Base-by-base conservation (phyloP, 2,113 vertebrate species). In the Bubalus kerabau region DNA sequence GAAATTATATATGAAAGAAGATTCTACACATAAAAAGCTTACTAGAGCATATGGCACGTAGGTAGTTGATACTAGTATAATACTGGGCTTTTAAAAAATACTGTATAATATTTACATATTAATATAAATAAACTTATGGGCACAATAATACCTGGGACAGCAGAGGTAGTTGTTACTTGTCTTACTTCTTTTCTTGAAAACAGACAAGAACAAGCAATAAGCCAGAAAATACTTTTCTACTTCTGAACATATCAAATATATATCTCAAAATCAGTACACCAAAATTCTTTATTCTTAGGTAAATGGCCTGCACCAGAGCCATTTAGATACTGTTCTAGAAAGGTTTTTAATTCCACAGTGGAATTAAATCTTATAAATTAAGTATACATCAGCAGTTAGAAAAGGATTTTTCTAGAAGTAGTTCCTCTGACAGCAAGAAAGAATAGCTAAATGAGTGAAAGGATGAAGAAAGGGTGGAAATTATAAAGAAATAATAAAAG, bases 1-100 rank as follows among this genome's bases (percentile, higher is more conserved):
- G 28, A 96, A 96, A 92, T 86, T 91, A 30, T 52, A 52, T 82
- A 26, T 93, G 40, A 82, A 87, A 96, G 76, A 56, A 95, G 15
- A 32, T 95, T 87, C 30, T 87, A 43, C 32, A 56, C 59, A n/a
- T 48, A 92, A 96, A 92, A 90, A 90, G 15, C 32, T 87, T 87
- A 71, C 52, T 96, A 87, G 64, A 95, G 76, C 85, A 50, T 30
- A 56, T 90, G 32, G 26, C 52, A 87, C 48, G 52, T 52, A 91
- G 85, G 36, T 80, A 94, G 54, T 43, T 36, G 85, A 40, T 59
- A 95, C 19, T 74, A 96, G 86, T 89, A 23, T 92, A 40, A 87
- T 89, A 56, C 2, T 93, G 52, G 15, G 81, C 87, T 92, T 97
- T 87, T 10, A 6, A 15, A 84, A 87, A 74, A 64, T 67, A 54